Evolutionary conservation across 2,113 vertebrate species (phyloP).

Genomic region (Archilochus colubris): DNA sequence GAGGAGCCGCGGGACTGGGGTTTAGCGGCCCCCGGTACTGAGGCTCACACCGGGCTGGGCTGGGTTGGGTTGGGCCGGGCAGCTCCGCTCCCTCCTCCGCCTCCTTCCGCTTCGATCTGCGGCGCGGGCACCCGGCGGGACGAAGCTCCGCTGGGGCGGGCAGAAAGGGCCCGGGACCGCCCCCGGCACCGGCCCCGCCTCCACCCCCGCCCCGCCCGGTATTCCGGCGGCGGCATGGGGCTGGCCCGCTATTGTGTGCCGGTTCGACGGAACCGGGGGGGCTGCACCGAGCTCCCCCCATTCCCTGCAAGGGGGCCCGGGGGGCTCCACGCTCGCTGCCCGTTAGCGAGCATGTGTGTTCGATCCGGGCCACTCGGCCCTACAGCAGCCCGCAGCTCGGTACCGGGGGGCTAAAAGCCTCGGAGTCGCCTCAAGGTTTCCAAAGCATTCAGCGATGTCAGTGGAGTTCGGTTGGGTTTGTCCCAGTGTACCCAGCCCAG

Average conservation of each 20-base stretch:
- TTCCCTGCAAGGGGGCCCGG: no score
- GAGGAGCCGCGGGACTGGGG: background rate
- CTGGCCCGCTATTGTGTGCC: background rate
- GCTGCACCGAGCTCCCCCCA: no score
- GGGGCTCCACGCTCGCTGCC: no score
- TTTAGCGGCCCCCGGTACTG: background rate
- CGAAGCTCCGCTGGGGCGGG: background rate
- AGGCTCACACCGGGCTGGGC: background rate
- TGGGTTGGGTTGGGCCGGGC: background rate
- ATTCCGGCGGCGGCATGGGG: background rate
- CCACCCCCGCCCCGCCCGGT: background rate
- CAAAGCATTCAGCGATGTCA: background rate
- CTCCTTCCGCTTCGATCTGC: background rate
- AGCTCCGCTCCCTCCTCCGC: background rate
- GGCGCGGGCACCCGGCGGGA: background rate
- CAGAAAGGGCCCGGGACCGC: background rate
- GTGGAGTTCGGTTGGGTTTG: background rate
- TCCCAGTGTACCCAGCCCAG: fast-evolving
- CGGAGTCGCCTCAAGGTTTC: background rate
- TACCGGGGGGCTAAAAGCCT: no score
- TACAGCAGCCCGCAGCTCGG: background rate
- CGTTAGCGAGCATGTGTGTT: no score
- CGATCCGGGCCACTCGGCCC: no score
- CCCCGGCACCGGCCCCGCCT: background rate
- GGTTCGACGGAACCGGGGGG: no score